Evolutionary conservation across 1,140 invertebrate genomes (phyloP).

Genomic region (Gerris buenoi): DNA sequence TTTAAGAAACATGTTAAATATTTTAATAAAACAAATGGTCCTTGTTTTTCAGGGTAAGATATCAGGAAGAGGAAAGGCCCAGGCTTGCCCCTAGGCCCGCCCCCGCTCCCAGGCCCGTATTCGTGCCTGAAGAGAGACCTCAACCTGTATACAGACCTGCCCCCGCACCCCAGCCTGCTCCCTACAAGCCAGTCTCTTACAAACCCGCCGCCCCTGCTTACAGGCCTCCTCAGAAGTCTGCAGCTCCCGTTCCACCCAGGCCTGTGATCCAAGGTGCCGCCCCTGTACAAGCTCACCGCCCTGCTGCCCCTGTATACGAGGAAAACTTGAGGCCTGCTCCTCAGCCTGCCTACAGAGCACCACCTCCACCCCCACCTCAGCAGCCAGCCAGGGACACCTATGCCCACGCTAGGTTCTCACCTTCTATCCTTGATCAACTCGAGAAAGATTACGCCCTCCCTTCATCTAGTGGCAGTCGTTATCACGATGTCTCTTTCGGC

Average conservation of each 20-base stretch:
- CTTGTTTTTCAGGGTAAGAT: conserved; percentile 15
- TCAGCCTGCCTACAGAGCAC: conserved; percentile 17
- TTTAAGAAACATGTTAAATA: neutral
- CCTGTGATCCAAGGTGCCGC: conserved; percentile 6
- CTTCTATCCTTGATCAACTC: conserved; percentile 61
- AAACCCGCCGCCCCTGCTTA: conserved; percentile 10
- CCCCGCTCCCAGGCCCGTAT: conserved; percentile 11
- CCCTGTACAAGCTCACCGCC: conserved; percentile 10
- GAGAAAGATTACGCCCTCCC: conserved; percentile 62
- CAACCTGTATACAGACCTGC: conserved; percentile 5
- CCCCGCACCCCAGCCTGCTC: conserved; percentile 7
- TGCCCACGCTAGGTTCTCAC: conserved; percentile 34
- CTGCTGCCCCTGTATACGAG: conserved; percentile 18
- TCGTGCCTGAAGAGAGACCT: neutral
- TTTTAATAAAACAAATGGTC: neutral
- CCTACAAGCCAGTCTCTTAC: conserved; percentile 13
- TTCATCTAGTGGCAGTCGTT: conserved; percentile 42
- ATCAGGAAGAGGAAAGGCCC: conserved; percentile 28
- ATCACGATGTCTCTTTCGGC: conserved; percentile 63
- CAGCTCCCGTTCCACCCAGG: neutral
- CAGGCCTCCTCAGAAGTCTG: neutral
- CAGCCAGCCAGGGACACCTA: conserved; percentile 1
- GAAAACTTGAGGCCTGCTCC: conserved; percentile 8
- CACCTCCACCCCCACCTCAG: conserved; percentile 14
- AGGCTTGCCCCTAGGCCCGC: conserved; percentile 22